Percentiles rank a stretch among this genome's conserved stretches.
Conservation (phyloP, 1,140 invertebrate genomes). For the Harlomillsia oculata region DNA sequence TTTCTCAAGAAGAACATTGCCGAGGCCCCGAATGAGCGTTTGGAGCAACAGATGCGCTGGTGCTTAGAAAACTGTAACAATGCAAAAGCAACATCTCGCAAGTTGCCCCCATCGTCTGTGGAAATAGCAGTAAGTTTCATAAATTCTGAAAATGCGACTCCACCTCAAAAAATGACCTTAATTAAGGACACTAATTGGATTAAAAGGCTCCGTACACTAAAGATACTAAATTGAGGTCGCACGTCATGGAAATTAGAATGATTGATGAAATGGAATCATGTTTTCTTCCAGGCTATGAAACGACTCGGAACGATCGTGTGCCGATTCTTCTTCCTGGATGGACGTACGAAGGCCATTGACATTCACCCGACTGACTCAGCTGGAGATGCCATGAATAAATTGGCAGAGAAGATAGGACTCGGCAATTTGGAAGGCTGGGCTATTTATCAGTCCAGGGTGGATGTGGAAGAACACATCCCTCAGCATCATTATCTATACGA, state of each 20-base stretch:
- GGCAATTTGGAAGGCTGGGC: constrained; percentile 75
- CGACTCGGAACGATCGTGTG: constrained; percentile 84
- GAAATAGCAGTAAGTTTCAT: constrained; percentile 70
- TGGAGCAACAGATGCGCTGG: constrained; percentile 82
- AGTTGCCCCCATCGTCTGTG: constrained; percentile 77
- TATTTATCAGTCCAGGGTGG: constrained; percentile 74
- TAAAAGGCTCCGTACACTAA: too few species aligned
- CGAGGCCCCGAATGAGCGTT: constrained; percentile 51
- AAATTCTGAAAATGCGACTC: neutral
- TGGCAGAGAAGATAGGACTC: constrained; percentile 80
- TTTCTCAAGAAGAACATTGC: constrained; percentile 64
- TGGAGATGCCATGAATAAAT: constrained; percentile 71
- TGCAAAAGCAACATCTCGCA: constrained; percentile 66
- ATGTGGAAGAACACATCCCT: constrained; percentile 82
- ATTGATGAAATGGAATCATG: neutral
- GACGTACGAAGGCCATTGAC: constrained; percentile 82
- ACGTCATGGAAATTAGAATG: neutral
- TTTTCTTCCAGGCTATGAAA: constrained; percentile 64
- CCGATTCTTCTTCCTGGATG: constrained; percentile 89
- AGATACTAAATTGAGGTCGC: too few species aligned
- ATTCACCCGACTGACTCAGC: constrained; percentile 90
- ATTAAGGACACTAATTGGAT: too few species aligned
- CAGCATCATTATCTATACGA: constrained; percentile 89
- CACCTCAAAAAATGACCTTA: too few species aligned
- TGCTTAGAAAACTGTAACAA: constrained; percentile 86